Conservation (phyloP, 30 jellyfish, hydroid and myxozoan species). For the Nemopilema nomurai region DNA sequence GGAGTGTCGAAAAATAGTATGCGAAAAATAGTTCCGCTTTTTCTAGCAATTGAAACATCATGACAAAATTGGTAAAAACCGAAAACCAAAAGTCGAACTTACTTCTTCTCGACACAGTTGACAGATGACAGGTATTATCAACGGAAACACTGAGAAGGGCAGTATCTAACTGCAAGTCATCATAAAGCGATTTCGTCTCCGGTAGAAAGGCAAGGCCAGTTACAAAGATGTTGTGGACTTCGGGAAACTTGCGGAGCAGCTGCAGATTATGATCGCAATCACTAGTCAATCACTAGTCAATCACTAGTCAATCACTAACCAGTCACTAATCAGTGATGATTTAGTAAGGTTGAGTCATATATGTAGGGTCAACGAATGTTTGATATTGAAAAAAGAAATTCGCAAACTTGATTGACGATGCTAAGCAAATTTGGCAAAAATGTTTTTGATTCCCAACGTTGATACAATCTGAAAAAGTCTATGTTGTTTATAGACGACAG, state of each 20-base stretch:
- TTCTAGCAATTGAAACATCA: no score
- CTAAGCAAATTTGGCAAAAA: no score
- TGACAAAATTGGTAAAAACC: not conserved
- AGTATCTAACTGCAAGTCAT: conserved; percentile 75
- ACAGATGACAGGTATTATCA: conserved; percentile 86
- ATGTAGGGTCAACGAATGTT: no score
- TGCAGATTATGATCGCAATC: conserved; percentile 42
- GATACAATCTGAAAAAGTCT: no score
- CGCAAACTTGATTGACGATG: no score
- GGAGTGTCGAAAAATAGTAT: no score
- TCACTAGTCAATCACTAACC: not conserved
- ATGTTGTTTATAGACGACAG: no score
- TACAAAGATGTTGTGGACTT: conserved; percentile 80
- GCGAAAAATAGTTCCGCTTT: no score
- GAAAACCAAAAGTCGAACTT: conserved; percentile 15
- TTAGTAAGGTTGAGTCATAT: no score
- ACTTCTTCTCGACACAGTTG: conserved; percentile 81
- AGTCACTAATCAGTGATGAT: not conserved
- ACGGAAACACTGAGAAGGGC: conserved; percentile 92
- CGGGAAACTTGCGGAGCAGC: conserved; percentile 79
- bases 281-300: not conserved
- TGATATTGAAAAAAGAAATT: no score
- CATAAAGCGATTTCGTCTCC: conserved; percentile 59
- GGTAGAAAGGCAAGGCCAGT: conserved; percentile 95
- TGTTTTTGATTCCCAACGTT: no score